Conservation (phyloP, 2,113 vertebrate genomes). For the Syrrhaptes paradoxus region DNA sequence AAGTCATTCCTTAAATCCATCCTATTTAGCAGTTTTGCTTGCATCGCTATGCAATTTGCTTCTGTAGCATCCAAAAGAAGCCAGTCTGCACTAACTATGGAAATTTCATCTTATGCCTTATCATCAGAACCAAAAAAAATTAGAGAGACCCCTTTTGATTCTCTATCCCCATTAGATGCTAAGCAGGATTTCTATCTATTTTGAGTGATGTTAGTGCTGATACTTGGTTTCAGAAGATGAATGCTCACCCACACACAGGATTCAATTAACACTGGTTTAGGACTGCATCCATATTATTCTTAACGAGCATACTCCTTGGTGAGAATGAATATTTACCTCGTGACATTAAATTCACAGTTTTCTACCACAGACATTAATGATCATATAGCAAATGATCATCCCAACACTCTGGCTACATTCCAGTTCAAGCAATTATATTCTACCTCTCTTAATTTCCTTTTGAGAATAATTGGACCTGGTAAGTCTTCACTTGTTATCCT, state of each 20-base stretch:
- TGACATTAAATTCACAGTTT: constrained; percentile 48
- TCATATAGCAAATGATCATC: constrained; percentile 51
- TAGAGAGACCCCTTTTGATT: background rate
- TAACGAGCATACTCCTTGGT: constrained; percentile 36
- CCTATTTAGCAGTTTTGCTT: background rate
- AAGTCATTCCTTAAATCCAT: background rate
- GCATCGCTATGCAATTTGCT: background rate
- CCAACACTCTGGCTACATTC: constrained; percentile 45
- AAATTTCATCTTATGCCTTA: background rate
- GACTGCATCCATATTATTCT: constrained; percentile 45
- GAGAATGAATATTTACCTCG: constrained; percentile 50
- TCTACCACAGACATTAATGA: constrained; percentile 52
- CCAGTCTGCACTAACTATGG: background rate
- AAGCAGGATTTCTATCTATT: background rate
- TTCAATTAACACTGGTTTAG: constrained; percentile 53
- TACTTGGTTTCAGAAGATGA: constrained; percentile 35
- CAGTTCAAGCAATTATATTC: constrained; percentile 62
- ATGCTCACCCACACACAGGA: background rate
- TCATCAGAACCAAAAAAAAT: background rate
- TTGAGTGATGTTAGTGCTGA: background rate
- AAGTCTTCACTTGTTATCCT: constrained; percentile 43
- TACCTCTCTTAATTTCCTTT: constrained; percentile 62
- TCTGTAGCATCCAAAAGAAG: background rate
- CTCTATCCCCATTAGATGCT: background rate
- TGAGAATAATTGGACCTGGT: constrained; percentile 30